Conservation (phyloP, 2,113 vertebrate species). For the Ariopsis seemanni region DNA sequence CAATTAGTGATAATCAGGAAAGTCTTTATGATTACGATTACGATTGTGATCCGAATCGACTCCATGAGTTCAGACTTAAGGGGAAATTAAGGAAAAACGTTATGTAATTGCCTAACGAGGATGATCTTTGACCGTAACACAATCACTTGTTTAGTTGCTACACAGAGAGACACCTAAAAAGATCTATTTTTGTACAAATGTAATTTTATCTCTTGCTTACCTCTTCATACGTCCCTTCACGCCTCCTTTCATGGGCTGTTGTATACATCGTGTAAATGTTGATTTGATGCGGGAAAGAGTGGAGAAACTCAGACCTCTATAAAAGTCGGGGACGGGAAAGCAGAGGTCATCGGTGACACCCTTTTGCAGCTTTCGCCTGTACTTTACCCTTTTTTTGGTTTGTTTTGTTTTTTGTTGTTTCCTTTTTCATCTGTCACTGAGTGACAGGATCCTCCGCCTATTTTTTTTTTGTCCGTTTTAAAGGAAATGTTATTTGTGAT, state of each 20-base stretch:
- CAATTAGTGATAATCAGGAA: slow-evolving; percentile 1
- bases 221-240: slow-evolving; percentile 58
- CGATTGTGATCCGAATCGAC: slow-evolving; percentile 19
- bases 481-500: slow-evolving; percentile 70
- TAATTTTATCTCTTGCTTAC: slow-evolving; percentile 76
- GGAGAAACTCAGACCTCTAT: slow-evolving; percentile 41
- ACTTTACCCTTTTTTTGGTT: slow-evolving; percentile 58
- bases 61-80: slow-evolving; percentile 15
- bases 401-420: slow-evolving; percentile 37
- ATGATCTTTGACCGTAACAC: slow-evolving; percentile 65
- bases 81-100: slow-evolving; percentile 10
- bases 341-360: slow-evolving; percentile 52
- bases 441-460: slow-evolving; percentile 61
- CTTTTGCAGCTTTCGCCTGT: slow-evolving; percentile 62
- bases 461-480: slow-evolving; percentile 68
- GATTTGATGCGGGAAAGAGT: slow-evolving; percentile 46
- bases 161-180: slow-evolving; percentile 55
- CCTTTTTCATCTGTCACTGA: slow-evolving; percentile 57
- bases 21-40: background rate
- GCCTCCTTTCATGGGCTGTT: slow-evolving; percentile 66
- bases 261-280: slow-evolving; percentile 69
- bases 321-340: slow-evolving; percentile 44
- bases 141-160: slow-evolving; percentile 74
- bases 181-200: slow-evolving; percentile 83
- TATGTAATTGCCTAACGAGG: slow-evolving; percentile 56